These are phyloP conservation scores for Aptenodytes patagonicus DNA, from an alignment of 2,113 vertebrate genomes.

Conservation along the genomic window DNA sequence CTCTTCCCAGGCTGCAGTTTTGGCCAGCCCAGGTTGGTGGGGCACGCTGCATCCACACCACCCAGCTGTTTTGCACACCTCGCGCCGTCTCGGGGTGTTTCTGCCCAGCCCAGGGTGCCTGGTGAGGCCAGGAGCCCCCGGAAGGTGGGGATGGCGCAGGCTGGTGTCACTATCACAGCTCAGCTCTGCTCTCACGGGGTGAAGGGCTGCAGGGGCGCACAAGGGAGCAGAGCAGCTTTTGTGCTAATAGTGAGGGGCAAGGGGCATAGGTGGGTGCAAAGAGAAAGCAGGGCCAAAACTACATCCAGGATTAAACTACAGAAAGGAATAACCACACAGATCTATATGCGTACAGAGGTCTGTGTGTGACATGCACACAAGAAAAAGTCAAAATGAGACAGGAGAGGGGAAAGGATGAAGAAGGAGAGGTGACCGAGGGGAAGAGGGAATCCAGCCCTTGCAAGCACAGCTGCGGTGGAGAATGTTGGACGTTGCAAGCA, in stretches of 20 bases:
- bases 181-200: not conserved
- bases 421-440: not conserved
- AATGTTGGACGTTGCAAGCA: not conserved
- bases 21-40: not conserved
- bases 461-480: not conserved
- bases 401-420: not conserved
- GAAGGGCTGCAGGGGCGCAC: not conserved
- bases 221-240: not conserved
- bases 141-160: not conserved
- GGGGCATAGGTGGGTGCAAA: not conserved
- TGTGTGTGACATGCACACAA: not conserved
- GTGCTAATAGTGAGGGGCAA: not conserved
- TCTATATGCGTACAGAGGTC: accelerated
- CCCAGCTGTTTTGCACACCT: no score
- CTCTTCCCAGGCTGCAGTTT: not conserved
- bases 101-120: not conserved
- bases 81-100: not conserved
- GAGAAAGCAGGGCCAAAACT: not conserved
- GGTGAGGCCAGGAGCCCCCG: accelerated
- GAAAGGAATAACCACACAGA: not conserved
- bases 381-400: not conserved
- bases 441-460: not conserved
- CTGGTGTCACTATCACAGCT: not conserved
- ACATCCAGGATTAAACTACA: not conserved
- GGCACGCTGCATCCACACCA: accelerated